Evolutionary conservation across 2,797 vertebrate species (phyloP).

Genomic region (Clarias pachynema): DNA sequence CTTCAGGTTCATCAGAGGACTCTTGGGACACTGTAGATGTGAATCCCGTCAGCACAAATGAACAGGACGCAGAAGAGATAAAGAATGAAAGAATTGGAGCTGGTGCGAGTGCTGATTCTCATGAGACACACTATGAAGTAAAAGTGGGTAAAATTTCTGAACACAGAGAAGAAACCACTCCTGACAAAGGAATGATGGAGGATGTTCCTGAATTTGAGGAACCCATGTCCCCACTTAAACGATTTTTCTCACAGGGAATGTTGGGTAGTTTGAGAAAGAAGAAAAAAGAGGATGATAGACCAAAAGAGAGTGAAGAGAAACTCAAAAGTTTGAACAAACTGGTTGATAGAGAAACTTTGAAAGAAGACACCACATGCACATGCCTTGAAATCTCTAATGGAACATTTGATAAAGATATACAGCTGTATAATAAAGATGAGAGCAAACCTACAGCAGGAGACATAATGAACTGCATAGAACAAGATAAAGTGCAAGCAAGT

Average conservation of each 20-base stretch:
- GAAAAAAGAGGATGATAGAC: constrained; percentile 78
- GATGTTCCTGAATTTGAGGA: constrained; percentile 66
- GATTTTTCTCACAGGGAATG: constrained; percentile 87
- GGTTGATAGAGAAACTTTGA: constrained; percentile 36
- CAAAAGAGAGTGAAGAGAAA: constrained; percentile 60
- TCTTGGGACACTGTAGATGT: constrained; percentile 45
- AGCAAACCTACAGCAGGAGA: constrained; percentile 68
- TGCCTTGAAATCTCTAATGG: constrained; percentile 51
- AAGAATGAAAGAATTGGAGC: constrained; percentile 62
- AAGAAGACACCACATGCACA: constrained; percentile 53
- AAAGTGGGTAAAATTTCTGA: constrained; percentile 52
- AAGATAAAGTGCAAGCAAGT: constrained; percentile 81
- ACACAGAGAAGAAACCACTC: constrained; percentile 52
- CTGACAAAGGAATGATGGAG: constrained; percentile 59
- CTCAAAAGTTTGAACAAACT: constrained; percentile 57
- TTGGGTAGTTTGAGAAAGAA: constrained; percentile 87
- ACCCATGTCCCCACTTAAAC: constrained; percentile 82
- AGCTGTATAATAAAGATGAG: constrained; percentile 31
- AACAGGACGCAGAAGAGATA: constrained; percentile 60
- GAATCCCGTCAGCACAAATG: constrained; percentile 51
- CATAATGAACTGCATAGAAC: constrained; percentile 79
- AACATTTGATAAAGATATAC: constrained; percentile 45
- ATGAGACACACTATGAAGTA: constrained; percentile 54
- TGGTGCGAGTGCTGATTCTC: constrained; percentile 59
- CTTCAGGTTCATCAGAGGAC: constrained; percentile 59